Evolutionary conservation across 2,888 invertebrate genomes (phyloP), one percentile per base, ranked within the genome.

Genomic region (Drosophila ustulata): DNA sequence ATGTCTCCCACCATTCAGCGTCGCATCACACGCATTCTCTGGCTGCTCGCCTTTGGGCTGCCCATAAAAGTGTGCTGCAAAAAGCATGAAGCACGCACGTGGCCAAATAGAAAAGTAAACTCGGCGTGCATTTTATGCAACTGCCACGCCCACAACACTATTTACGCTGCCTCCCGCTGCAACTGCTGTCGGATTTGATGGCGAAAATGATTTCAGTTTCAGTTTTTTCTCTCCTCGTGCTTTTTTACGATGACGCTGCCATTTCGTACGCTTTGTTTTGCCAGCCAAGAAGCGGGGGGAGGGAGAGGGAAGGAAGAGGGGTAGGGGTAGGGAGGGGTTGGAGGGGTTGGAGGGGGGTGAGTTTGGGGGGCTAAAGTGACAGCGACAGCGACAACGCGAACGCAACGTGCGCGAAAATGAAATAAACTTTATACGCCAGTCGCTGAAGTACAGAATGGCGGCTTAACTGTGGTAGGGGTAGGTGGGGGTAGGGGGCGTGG

Each of bases 341-440:
- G 23, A 9, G 3, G 34, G 26, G 50, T 28, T 18, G 41, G 5
- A 28, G 28, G 25, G 13, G 8, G 25, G 39, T 11, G 18, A 26
- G 9, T 11, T 11, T 18, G 18, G n/a, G 43, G 7, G 8, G 51
- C 6, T 0, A 7, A 4, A 23, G 8, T 11, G 23, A 8, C 59
- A 49, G 13, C 43, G 68, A 49, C 71, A 62, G 66, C 84, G 71
- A 80, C 84, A 81, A 78, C 61, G 78, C 62, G 75, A 80, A 72
- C 76, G 73, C 77, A 86, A 79, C 72, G 89, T 85, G 84, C 89
- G 89, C 84, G 85, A 89, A 86, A 88, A 86, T 88, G 85, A 89
- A 89, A 89, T 86, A 89, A 86, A 88, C 79, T 88, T 79, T 80
- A 75, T 66, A 25, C 52, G 76, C 49, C 13, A 65, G 37, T 57